Base-by-base conservation (phyloP, 1,140 invertebrate genomes). In the Chlorops oryzae region DNA sequence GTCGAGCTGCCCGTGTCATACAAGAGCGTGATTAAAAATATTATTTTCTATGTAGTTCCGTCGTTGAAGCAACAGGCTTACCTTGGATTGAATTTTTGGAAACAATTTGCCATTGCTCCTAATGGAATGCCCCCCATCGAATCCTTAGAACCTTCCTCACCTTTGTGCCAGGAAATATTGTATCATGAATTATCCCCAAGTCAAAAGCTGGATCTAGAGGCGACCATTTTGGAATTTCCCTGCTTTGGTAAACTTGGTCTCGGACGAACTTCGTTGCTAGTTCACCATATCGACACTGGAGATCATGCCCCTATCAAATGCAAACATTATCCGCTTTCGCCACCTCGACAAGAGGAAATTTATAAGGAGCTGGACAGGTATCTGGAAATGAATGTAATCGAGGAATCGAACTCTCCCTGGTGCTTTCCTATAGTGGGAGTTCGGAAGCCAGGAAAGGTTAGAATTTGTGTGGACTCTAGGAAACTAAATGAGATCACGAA, bases 341-440 rank as follows among this genome's bases (percentile, higher is more conserved):
- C 52, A 10, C 45, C 55, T 18, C 49, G 46, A n/a, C 32, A 57
- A 43, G 52, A 52, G 21, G 23, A 52, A 15, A 32, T 52, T 22
- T 58, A 37, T 27, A 13, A 4, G 0, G 45, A 57, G 38, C 32
- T 57, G 13, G 48, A 54, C 35, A 27, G 51, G 2, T 54, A 55
- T 49, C 10, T 51, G 13, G 23, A 45, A 13, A 23, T 43, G 17
- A 46, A 46, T n/a, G 56, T 56, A 0, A 58, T 53, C 3, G 50
- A 56, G 47, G 47, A 53, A 13, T 50, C 51, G 2, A 48, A 15
- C 10, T 54, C 51, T 20, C 32, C 49, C 4, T 56, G 48, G 56
- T 58, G 51, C 13, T 54, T 40, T 32, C 45, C 42, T 21, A 23
- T 50, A 21, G 42, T 46, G 15, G 22, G 39, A 40, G 35, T 27